Percentiles rank a stretch among this genome's conserved stretches.
These are phyloP conservation scores for Drosophila fulvimacula DNA, from an alignment of 2,888 invertebrate genomes.

Conservation along the genomic window DNA sequence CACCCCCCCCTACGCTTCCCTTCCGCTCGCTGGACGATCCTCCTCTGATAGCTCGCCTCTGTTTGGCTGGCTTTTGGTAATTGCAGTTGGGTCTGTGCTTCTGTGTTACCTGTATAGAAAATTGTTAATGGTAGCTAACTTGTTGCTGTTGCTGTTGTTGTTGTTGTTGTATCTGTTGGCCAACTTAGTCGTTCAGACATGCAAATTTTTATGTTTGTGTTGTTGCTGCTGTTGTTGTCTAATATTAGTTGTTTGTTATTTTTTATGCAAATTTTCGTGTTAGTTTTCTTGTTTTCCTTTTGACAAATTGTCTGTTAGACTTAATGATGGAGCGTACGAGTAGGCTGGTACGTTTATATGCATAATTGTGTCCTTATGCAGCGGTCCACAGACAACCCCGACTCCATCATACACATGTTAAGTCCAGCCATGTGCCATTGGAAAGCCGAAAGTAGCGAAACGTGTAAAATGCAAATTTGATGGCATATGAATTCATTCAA, in stretches of 20 bases:
- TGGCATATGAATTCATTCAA: not conserved
- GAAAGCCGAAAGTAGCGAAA: slow-evolving; percentile 9
- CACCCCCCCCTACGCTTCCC: not conserved
- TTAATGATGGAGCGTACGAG: slow-evolving; percentile 70
- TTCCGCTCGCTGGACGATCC: slow-evolving; percentile 20
- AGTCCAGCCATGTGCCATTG: slow-evolving; percentile 6
- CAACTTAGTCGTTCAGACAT: slow-evolving; percentile 75
- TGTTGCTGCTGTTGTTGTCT: slow-evolving; percentile 47
- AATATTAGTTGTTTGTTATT: slow-evolving; percentile 75
- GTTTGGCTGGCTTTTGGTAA: slow-evolving; percentile 72
- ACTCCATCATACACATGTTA: slow-evolving; percentile 40
- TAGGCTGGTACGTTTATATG: slow-evolving; percentile 51
- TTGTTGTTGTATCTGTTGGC: slow-evolving; percentile 46
- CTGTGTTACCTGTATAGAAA: slow-evolving; percentile 73
- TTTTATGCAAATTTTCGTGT: slow-evolving; percentile 73
- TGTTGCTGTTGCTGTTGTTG: slow-evolving; percentile 43
- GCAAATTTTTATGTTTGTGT: slow-evolving; percentile 58
- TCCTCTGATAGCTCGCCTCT: slow-evolving; percentile 52
- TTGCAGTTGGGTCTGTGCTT: slow-evolving; percentile 70
- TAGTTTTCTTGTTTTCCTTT: slow-evolving; percentile 57
- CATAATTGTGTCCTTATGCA: slow-evolving; percentile 56
- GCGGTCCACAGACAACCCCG: slow-evolving; percentile 31
- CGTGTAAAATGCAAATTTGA: slow-evolving; percentile 22
- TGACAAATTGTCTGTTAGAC: slow-evolving; percentile 77
- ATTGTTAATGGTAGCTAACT: slow-evolving; percentile 65